A percentile compares a stretch with the other conserved stretches of the same genome.
Conservation (phyloP, 2,888 invertebrate genomes). For the Mesorhabditis spiculigera region DNA sequence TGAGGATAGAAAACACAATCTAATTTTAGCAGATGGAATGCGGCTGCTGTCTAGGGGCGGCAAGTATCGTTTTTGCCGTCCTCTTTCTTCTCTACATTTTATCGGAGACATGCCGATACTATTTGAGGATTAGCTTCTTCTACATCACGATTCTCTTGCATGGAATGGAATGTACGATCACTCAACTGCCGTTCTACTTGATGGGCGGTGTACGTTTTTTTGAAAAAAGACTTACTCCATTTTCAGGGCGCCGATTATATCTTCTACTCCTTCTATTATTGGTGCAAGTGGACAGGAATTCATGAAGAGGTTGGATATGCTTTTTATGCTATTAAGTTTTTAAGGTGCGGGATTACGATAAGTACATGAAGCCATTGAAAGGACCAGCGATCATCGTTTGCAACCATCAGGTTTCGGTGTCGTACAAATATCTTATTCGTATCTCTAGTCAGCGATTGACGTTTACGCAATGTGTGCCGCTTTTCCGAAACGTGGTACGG, state of each 20-base stretch:
- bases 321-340: neutral
- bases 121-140: slow-evolving; percentile 27
- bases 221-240: slow-evolving; percentile 1
- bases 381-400: slow-evolving; percentile 34
- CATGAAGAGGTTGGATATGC: slow-evolving; percentile 17
- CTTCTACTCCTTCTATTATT: slow-evolving; percentile 31
- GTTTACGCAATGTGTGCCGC: slow-evolving; percentile 32
- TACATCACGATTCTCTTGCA: slow-evolving; percentile 34
- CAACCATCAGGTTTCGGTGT: slow-evolving; percentile 36
- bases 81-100: slow-evolving; percentile 22
- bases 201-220: slow-evolving; percentile 22
- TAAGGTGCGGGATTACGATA: slow-evolving; percentile 17
- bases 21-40: neutral
- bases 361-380: slow-evolving; percentile 17
- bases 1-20: too few relatives aligned
- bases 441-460: slow-evolving; percentile 46
- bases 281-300: slow-evolving; percentile 37
- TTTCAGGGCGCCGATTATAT: slow-evolving; percentile 37
- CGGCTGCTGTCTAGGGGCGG: neutral
- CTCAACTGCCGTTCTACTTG: slow-evolving; percentile 31
- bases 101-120: slow-evolving; percentile 27
- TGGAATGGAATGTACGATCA: slow-evolving; percentile 29
- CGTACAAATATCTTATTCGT: neutral
- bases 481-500: slow-evolving; percentile 39
- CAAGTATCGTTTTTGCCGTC: neutral